Evolutionary conservation across 2,797 vertebrate genomes (phyloP).

Genomic region (Schizothorax lantsangensis): DNA sequence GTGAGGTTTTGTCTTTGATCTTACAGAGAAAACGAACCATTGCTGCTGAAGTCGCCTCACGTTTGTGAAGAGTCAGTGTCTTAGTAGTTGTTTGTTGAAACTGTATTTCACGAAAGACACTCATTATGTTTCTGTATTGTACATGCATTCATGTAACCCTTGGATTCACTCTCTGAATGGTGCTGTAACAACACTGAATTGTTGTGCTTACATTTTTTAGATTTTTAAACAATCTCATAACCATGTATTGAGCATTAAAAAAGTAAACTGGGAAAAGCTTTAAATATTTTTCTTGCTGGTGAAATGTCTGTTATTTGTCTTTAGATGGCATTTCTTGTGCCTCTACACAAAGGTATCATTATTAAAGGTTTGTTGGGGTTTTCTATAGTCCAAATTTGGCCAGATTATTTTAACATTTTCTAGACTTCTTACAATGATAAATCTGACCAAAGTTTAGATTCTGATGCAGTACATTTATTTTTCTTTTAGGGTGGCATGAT

Average conservation of each 20-base stretch:
- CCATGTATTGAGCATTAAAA: conserved; percentile 15
- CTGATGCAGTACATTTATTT: not conserved
- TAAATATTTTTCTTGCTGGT: not conserved
- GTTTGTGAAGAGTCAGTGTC: not conserved
- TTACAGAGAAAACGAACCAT: conserved; percentile 7
- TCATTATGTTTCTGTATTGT: not conserved
- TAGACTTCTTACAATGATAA: not conserved
- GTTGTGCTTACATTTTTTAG: conserved; percentile 6
- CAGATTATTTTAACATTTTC: not conserved
- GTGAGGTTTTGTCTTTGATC: conserved; percentile 26
- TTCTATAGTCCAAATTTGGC: not conserved
- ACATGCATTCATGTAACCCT: conserved; percentile 2
- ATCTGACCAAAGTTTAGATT: not conserved
- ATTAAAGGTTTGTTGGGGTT: not conserved
- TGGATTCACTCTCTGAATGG: not conserved
- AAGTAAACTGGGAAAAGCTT: not conserved
- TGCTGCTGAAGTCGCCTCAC: not conserved
- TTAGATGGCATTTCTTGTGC: not conserved
- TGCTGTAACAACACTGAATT: conserved; percentile 16
- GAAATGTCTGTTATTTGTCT: not conserved
- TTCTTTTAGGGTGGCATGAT: not conserved
- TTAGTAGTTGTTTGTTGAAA: conserved; percentile 18
- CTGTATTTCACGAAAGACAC: not conserved
- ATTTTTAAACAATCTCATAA: conserved; percentile 23
- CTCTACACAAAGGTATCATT: not conserved